Evolutionary conservation across 2,888 invertebrate genomes (phyloP).

Genomic region (Sarcophaga variegata): DNA sequence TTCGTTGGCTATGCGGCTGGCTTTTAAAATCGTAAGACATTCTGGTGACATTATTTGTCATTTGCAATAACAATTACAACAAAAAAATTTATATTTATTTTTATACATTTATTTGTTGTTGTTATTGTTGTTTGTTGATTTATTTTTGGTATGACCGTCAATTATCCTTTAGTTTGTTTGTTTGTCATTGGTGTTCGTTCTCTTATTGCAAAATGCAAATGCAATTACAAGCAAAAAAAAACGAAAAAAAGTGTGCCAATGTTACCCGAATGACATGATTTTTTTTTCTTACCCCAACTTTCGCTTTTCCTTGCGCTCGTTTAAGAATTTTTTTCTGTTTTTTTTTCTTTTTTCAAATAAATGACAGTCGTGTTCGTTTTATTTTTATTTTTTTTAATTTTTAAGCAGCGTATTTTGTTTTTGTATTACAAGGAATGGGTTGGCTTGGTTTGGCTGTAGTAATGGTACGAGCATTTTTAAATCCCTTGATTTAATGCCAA

Average conservation of each 20-base stretch:
- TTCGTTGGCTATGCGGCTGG: background rate
- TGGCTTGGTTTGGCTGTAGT: too few relatives aligned
- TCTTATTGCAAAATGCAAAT: background rate
- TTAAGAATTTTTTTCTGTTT: background rate
- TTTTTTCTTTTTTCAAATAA: background rate
- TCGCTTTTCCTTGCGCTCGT: conserved; percentile 42
- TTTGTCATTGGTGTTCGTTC: conserved; percentile 27
- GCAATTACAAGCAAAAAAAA: background rate
- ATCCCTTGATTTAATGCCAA: background rate
- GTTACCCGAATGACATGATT: conserved; percentile 43
- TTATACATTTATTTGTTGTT: conserved; percentile 3
- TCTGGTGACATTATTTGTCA: conserved; percentile 63
- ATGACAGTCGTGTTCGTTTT: background rate
- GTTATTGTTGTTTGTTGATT: conserved; percentile 30
- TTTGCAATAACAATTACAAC: conserved; percentile 27
- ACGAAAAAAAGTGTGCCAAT: conserved; percentile 57
- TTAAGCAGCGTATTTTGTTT: too few relatives aligned
- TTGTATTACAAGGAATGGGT: too few relatives aligned
- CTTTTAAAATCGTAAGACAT: conserved; percentile 26
- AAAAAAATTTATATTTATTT: conserved; percentile 4
- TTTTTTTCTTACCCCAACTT: conserved; percentile 32
- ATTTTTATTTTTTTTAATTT: too few relatives aligned
- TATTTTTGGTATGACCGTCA: conserved; percentile 77
- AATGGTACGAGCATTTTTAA: too few relatives aligned
- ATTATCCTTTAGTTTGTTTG: conserved; percentile 76